Percentiles rank a stretch among this genome's conserved stretches.
These are phyloP conservation scores for Mormyrops attenuatus DNA, from an alignment of 2,797 vertebrate species.

Conservation along the genomic window DNA sequence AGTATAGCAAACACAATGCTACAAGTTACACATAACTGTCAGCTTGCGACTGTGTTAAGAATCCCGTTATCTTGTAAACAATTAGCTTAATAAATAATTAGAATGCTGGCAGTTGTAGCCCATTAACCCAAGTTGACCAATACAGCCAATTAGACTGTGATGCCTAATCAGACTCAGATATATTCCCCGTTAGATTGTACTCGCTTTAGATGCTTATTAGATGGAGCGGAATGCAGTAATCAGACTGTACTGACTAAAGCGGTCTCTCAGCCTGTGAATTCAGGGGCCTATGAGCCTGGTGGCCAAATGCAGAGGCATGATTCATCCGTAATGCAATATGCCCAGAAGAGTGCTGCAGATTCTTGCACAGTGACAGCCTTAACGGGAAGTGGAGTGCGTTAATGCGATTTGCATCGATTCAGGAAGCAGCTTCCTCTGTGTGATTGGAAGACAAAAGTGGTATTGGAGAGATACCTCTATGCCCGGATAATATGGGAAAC, in stretches of 20 bases:
- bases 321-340: conserved; percentile 25
- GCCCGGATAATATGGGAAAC: not conserved
- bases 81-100: not conserved
- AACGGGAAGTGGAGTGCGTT: conserved; percentile 22
- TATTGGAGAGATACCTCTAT: not conserved
- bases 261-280: not conserved
- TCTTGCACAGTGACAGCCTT: conserved; percentile 8
- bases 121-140: not conserved
- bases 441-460: not conserved
- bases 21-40: not conserved
- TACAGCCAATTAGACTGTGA: not conserved
- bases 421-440: conserved; percentile 6
- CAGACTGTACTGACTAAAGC: not conserved
- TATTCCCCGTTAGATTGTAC: not conserved
- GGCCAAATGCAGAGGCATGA: not conserved
- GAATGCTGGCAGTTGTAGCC: not conserved
- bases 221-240: not conserved
- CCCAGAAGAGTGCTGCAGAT: conserved; percentile 19
- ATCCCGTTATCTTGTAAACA: not conserved
- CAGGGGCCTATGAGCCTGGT: not conserved
- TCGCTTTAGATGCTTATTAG: not conserved
- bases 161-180: not conserved
- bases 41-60: not conserved
- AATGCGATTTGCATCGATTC: conserved; percentile 28
- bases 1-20: not conserved